These are phyloP conservation scores for Adelges cooleyi DNA, from an alignment of 1,140 invertebrate species.

Conservation along the genomic window DNA sequence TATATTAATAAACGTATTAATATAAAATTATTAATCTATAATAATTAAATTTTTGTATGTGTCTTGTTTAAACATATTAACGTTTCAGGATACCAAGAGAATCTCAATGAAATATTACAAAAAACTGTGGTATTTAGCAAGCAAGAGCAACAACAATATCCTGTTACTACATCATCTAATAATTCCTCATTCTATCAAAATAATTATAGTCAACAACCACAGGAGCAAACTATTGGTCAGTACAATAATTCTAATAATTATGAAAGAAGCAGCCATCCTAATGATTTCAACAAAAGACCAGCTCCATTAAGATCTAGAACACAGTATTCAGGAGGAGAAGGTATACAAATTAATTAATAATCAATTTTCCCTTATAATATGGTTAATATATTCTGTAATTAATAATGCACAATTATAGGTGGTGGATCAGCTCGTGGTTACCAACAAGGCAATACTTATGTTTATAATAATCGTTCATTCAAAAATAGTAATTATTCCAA, in stretches of 20 bases:
- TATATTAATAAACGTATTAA: background rate
- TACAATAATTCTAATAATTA: background rate
- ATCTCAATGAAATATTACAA: slow-evolving; percentile 15
- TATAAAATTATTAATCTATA: background rate
- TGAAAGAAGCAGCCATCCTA: background rate
- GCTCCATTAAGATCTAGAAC: background rate
- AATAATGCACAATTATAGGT: background rate
- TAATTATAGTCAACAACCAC: background rate
- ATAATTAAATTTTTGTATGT: background rate
- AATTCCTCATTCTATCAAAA: slow-evolving; percentile 3
- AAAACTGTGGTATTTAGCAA: slow-evolving; percentile 12
- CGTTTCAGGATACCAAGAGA: slow-evolving; percentile 7
- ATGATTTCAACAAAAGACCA: slow-evolving; percentile 8
- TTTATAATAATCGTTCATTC: slow-evolving; percentile 3
- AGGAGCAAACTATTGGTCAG: background rate
- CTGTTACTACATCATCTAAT: background rate
- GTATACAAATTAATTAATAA: background rate
- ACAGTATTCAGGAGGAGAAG: background rate
- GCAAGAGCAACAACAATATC: background rate
- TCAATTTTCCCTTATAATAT: no score
- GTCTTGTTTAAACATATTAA: background rate
- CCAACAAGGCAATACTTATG: slow-evolving; percentile 1
- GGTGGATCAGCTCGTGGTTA: background rate
- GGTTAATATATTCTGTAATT: background rate
- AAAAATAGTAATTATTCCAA: background rate